These are phyloP conservation scores for Chaetophractus vellerosus DNA, from an alignment of 2,797 vertebrate genomes.

Conservation along the genomic window DNA sequence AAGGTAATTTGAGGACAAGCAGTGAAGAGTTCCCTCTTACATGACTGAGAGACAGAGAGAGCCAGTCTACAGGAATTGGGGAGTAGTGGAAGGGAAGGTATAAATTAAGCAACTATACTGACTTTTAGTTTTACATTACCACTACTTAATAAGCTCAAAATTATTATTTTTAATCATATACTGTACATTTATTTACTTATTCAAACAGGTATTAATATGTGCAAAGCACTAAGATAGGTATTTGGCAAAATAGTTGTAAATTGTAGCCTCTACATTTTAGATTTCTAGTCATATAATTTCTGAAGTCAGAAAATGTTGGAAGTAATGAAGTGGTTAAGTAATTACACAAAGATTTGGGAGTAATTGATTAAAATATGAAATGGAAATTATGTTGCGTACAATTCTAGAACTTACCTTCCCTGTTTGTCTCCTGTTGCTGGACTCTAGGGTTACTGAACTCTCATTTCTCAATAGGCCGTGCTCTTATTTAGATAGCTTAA, in stretches of 20 bases:
- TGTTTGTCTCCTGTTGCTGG: neutral
- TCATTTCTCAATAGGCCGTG: neutral
- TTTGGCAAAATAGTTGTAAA: conserved; percentile 6
- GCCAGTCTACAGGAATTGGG: neutral
- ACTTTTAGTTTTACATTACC: neutral
- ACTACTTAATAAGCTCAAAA: neutral
- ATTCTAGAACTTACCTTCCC: neutral
- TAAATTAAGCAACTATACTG: neutral
- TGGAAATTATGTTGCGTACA: too few relatives aligned
- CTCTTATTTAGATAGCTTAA: neutral
- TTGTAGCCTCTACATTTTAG: neutral
- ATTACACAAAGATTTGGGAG: too few relatives aligned
- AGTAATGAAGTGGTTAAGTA: too few relatives aligned
- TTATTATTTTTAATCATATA: neutral
- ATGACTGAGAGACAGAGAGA: neutral
- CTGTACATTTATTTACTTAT: neutral
- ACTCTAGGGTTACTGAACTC: neutral
- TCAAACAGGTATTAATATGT: neutral
- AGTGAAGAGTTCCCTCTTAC: neutral
- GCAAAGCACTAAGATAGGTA: neutral
- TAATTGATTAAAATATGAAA: too few relatives aligned
- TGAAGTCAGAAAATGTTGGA: neutral
- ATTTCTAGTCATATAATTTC: neutral
- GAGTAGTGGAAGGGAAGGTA: neutral
- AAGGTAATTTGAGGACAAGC: neutral